Conservation (phyloP, 1,140 invertebrate species). For the Agrypnia vestita region DNA sequence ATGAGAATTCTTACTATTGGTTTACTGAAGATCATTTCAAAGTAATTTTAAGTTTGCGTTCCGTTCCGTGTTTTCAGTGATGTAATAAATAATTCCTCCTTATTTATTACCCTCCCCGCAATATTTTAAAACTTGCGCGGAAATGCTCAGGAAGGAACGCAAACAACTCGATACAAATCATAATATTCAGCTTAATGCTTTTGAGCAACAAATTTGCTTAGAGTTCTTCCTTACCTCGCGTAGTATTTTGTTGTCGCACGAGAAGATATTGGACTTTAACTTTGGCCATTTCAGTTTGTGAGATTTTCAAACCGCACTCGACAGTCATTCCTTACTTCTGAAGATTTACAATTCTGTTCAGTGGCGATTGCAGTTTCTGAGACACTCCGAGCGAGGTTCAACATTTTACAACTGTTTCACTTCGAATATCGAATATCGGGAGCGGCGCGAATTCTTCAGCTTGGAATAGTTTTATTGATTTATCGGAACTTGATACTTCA, state of each 20-base stretch:
- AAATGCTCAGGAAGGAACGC: not conserved
- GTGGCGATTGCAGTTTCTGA: conserved; percentile 42
- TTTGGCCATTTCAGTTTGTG: conserved; percentile 25
- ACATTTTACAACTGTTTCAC: conserved; percentile 21
- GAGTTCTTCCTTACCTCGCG: not conserved
- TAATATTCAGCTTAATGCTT: not conserved
- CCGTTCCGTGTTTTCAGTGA: not conserved
- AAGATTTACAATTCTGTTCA: conserved; percentile 27
- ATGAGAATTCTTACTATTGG: too few relatives aligned
- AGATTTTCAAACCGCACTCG: conserved; percentile 20
- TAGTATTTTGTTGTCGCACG: conserved; percentile 31
- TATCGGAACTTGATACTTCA: too few relatives aligned
- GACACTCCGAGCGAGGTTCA: conserved; percentile 6
- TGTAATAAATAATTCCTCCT: not conserved
- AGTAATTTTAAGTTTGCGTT: not conserved
- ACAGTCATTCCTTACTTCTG: conserved; percentile 40
- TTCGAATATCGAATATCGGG: not conserved
- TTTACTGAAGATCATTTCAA: too few relatives aligned
- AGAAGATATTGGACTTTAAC: conserved; percentile 45
- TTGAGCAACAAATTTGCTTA: conserved; percentile 12
- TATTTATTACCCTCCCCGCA: not conserved
- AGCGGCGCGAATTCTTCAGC: too few relatives aligned
- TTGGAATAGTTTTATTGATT: too few relatives aligned
- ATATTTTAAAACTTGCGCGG: not conserved
- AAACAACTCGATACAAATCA: conserved; percentile 8